These are phyloP conservation scores for Euwallacea similis DNA, from an alignment of 1,140 invertebrate genomes.

Conservation along the genomic window DNA sequence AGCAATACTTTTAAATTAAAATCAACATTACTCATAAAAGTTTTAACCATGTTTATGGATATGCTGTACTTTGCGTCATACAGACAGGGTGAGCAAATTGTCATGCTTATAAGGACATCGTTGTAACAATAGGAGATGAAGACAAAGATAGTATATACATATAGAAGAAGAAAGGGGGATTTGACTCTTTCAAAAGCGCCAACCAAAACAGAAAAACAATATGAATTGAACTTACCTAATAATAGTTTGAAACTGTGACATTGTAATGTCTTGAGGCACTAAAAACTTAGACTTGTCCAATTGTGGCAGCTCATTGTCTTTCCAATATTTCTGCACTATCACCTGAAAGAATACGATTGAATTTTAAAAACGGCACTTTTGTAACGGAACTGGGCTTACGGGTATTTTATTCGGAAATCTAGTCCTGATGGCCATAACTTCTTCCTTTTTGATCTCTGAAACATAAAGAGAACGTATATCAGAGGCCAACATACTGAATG, in stretches of 20 bases:
- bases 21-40: too few species aligned
- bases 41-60: too few species aligned
- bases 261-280: conserved; percentile 77
- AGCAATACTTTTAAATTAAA: too few species aligned
- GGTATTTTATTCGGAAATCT: conserved; percentile 65
- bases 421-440: conserved; percentile 61
- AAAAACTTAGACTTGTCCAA: conserved; percentile 78
- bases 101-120: too few species aligned
- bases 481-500: conserved; percentile 1
- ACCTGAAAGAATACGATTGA: conserved; percentile 55
- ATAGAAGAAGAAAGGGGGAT: too few species aligned
- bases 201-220: too few species aligned
- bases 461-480: conserved; percentile 28
- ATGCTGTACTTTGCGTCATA: too few species aligned
- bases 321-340: conserved; percentile 72
- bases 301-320: conserved; percentile 67
- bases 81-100: too few species aligned
- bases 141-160: too few species aligned
- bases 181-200: too few species aligned
- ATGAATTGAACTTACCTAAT: conserved; percentile 61
- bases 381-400: conserved; percentile 53
- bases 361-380: not conserved
- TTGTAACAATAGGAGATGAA: too few species aligned
- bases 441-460: conserved; percentile 62
- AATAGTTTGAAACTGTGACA: conserved; percentile 78